These are phyloP conservation scores for Hiodon tergisus DNA, from an alignment of 2,113 vertebrate genomes.

Conservation along the genomic window DNA sequence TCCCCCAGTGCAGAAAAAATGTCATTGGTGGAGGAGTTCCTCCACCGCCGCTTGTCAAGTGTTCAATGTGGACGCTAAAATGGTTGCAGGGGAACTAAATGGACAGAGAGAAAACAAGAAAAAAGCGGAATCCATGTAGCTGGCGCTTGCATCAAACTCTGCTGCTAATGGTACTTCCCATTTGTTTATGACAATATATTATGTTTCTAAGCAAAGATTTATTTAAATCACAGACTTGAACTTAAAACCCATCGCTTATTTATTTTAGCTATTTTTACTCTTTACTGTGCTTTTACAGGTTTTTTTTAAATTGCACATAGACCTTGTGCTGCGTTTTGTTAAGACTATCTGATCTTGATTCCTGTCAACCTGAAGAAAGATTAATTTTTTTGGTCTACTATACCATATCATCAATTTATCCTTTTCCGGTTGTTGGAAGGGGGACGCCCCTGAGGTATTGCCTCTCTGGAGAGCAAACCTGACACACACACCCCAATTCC, in stretches of 20 bases:
- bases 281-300: slow-evolving; percentile 33
- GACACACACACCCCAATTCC: slow-evolving; percentile 66
- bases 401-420: slow-evolving; percentile 69
- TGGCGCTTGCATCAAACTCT: not conserved
- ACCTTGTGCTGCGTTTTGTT: slow-evolving; percentile 46
- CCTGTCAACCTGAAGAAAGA: slow-evolving; percentile 59
- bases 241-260: too few relatives aligned
- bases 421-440: slow-evolving; percentile 56
- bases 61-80: too few relatives aligned
- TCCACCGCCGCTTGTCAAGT: not conserved
- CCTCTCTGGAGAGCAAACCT: slow-evolving; percentile 61
- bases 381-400: slow-evolving; percentile 71
- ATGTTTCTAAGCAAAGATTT: too few relatives aligned
- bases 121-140: not conserved
- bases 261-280: not conserved
- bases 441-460: slow-evolving; percentile 53
- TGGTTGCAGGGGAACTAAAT: not conserved
- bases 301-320: slow-evolving; percentile 36
- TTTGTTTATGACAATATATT: too few relatives aligned
- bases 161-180: too few relatives aligned
- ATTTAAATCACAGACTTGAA: too few relatives aligned
- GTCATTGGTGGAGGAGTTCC: not conserved
- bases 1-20: not conserved
- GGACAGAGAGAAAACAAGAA: not conserved
- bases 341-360: slow-evolving; percentile 47